Evolutionary conservation across 2,113 vertebrate genomes (phyloP), one percentile per base, ranked within the genome.

Genomic region (Psilopogon haemacephalus): DNA sequence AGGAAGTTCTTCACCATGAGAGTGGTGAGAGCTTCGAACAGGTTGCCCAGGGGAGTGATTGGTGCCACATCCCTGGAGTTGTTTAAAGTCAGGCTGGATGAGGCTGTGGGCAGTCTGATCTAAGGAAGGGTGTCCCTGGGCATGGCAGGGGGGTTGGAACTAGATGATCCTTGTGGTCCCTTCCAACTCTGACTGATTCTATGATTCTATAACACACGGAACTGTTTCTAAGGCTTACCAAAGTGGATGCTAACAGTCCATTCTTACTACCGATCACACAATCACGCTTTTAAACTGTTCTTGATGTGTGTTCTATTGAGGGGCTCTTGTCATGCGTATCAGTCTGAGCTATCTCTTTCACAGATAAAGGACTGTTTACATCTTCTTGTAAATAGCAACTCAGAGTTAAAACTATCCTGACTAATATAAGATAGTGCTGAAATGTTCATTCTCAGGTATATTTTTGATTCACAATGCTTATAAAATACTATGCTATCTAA

Each of bases 161-260:
- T n/a, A n/a, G n/a, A n/a, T n/a, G n/a, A n/a, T n/a, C n/a, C n/a
- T n/a, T n/a, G n/a, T n/a, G n/a, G n/a, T n/a, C n/a, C n/a, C n/a
- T n/a, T n/a, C n/a, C n/a, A n/a, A n/a, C n/a, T n/a, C n/a, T n/a
- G n/a, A n/a, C n/a, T n/a, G n/a, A n/a, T n/a, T n/a, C n/a, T n/a
- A n/a, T n/a, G n/a, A 96, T 94, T 92, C 93, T 84, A 15, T 83
- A 94, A 80, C 50, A 75, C 60, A 50, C 20, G 38, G 58, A 84
- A 65, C 73, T 44, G 68, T 95, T 97, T 95, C 88, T 72, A 95
- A 52, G 1, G 89, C 83, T 86, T 94, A 74, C 24, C 70, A 48
- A 92, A 93, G 68, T 70, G 56, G 32, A 9, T 83, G 69, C 70
- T 76, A 80, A 84, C 93, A 91, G 63, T 85, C 70, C 40, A 56